Conservation (phyloP, 1,140 invertebrate genomes). For the Platorchestia sp. region DNA sequence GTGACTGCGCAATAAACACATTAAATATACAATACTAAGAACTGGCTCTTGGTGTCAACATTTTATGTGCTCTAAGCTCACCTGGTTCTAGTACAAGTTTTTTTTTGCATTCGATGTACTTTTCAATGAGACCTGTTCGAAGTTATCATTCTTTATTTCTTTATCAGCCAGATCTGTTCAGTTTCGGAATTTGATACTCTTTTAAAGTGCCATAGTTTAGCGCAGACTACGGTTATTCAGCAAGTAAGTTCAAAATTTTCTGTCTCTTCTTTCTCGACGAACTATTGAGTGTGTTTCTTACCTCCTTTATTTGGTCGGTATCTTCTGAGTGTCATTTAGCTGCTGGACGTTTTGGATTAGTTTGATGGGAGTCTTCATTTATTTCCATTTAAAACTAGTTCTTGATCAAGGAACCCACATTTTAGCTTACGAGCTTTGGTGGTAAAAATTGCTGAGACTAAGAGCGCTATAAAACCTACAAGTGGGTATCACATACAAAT, state of each 20-base stretch:
- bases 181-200: not conserved
- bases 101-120: not conserved
- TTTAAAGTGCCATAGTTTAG: not conserved
- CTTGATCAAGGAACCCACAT: not conserved
- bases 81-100: not conserved
- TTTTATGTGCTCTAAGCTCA: no score
- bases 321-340: not conserved
- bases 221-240: not conserved
- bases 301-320: not conserved
- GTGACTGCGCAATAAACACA: no score
- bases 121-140: not conserved
- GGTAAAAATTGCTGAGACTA: no score
- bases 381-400: not conserved
- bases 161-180: not conserved
- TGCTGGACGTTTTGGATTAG: not conserved
- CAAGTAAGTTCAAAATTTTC: not conserved
- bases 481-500: no score
- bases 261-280: not conserved
- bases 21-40: no score
- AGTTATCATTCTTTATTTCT: not conserved
- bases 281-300: not conserved
- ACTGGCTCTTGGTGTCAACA: no score
- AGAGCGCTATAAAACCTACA: no score
- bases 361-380: not conserved
- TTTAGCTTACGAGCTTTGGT: no score